Conservation (phyloP, 2,888 invertebrate species). For the Xestobium rufovillosum region DNA sequence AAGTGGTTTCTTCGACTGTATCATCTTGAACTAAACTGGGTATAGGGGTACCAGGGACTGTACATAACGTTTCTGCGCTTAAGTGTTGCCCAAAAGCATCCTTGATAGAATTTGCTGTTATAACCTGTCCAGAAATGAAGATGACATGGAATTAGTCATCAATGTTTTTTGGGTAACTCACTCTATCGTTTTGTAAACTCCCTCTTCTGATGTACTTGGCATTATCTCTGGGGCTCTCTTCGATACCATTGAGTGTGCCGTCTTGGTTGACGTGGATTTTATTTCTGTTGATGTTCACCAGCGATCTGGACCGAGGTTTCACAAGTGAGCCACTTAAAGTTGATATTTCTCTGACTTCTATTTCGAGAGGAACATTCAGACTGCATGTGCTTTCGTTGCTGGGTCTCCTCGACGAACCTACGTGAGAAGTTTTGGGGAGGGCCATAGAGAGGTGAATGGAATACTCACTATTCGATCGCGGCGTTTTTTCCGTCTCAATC, state of each 20-base stretch:
- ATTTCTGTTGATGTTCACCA: conserved; percentile 31
- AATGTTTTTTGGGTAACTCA: no score
- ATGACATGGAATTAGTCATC: no score
- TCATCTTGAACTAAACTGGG: conserved; percentile 39
- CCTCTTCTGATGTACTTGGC: conserved; percentile 28
- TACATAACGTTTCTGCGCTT: conserved; percentile 34
- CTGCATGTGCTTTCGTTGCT: conserved; percentile 38
- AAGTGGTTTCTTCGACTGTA: conserved; percentile 23
- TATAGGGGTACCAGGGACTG: conserved; percentile 41
- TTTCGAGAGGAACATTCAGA: conserved; percentile 32
- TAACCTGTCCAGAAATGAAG: no score
- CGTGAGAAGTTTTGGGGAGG: conserved; percentile 13
- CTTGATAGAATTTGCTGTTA: conserved; percentile 22
- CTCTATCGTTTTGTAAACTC: conserved; percentile 36
- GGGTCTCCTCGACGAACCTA: conserved; percentile 35
- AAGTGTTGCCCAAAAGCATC: conserved; percentile 50
- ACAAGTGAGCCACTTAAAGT: conserved; percentile 14
- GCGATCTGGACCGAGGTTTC: conserved; percentile 32
- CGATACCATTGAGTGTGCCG: conserved; percentile 33
- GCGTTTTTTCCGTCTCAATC: no score
- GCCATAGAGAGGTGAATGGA: no score
- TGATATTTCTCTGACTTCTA: conserved; percentile 28
- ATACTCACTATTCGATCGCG: no score
- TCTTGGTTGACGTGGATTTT: conserved; percentile 26
- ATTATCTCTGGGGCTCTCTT: conserved; percentile 32